These are phyloP conservation scores for Diploscapter pachys DNA, from an alignment of 1,140 invertebrate species.

Conservation along the genomic window DNA sequence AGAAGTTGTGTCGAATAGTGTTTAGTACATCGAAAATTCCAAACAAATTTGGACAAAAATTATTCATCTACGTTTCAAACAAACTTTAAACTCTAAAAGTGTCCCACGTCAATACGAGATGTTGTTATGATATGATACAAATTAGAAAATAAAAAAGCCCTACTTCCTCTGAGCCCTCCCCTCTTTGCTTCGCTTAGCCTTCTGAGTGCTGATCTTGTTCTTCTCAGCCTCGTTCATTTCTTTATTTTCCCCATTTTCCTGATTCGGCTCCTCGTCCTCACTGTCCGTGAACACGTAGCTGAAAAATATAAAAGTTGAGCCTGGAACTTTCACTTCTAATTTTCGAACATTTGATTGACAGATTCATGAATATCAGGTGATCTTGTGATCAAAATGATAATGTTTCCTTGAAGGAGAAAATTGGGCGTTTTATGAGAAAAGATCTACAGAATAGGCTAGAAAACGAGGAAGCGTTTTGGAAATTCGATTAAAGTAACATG, in stretches of 20 bases:
- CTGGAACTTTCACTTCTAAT: too few relatives aligned
- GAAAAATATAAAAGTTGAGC: background rate
- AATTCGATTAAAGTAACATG: too few relatives aligned
- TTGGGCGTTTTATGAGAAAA: too few relatives aligned
- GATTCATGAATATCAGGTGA: too few relatives aligned
- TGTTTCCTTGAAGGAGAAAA: too few relatives aligned
- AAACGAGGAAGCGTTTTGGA: too few relatives aligned
- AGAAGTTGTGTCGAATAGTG: background rate
- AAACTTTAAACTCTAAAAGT: background rate
- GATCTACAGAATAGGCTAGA: too few relatives aligned
- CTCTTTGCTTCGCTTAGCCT: constrained; percentile 12
- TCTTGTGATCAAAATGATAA: too few relatives aligned
- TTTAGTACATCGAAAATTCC: background rate
- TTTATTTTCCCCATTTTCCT: too few relatives aligned
- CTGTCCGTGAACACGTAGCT: constrained; percentile 28
- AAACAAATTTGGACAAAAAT: background rate
- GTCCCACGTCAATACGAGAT: background rate
- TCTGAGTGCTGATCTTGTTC: constrained; percentile 5
- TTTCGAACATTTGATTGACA: too few relatives aligned
- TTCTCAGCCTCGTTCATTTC: constrained; percentile 10
- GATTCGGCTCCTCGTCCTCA: background rate
- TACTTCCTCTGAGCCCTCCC: constrained; percentile 13
- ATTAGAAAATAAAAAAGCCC: background rate
- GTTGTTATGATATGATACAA: background rate
- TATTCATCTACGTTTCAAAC: background rate